A percentile compares a stretch with the other conserved stretches of the same genome.
phyloP scores from a whole-genome alignment of 2,888 invertebrate species.

The Mesorhabditis sp. region DNA sequence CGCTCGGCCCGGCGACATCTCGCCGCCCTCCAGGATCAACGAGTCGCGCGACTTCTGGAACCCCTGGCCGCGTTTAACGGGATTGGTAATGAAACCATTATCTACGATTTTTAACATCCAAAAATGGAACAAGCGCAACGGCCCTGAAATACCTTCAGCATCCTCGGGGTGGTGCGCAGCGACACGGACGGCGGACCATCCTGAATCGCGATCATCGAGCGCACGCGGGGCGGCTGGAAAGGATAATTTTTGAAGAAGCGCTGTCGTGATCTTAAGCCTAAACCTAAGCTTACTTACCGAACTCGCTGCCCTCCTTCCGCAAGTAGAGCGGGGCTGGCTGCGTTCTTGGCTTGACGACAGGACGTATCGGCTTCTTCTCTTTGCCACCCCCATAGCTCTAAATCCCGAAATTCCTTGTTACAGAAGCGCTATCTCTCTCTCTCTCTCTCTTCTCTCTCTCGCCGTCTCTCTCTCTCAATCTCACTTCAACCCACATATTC shows the following conservation, averaged over 20 bases:
- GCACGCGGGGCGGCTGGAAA: not conserved
- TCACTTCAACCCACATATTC: not conserved
- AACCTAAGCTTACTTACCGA: not conserved
- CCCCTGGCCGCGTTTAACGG: too few relatives aligned
- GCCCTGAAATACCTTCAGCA: conserved; percentile 17
- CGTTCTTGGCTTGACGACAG: not conserved
- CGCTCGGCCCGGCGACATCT: not conserved
- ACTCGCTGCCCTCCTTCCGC: not conserved
- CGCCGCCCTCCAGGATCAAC: conserved; percentile 11
- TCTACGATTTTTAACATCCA: too few relatives aligned
- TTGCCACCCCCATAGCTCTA: not conserved
- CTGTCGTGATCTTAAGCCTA: not conserved
- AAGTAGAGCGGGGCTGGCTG: not conserved
- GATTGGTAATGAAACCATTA: too few relatives aligned
- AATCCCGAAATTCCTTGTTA: not conserved
- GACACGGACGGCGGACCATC: not conserved
- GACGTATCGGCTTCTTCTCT: not conserved
- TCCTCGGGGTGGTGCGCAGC: conserved; percentile 29
- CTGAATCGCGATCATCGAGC: not conserved
- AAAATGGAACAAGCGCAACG: too few relatives aligned
- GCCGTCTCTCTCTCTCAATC: too few relatives aligned
- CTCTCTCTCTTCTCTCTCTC: too few relatives aligned
- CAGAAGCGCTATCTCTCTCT: too few relatives aligned
- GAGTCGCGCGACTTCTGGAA: conserved; percentile 23
- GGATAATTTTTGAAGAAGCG: not conserved